Conservation (phyloP, 2,888 invertebrate genomes). For the Trichacis sp. region DNA sequence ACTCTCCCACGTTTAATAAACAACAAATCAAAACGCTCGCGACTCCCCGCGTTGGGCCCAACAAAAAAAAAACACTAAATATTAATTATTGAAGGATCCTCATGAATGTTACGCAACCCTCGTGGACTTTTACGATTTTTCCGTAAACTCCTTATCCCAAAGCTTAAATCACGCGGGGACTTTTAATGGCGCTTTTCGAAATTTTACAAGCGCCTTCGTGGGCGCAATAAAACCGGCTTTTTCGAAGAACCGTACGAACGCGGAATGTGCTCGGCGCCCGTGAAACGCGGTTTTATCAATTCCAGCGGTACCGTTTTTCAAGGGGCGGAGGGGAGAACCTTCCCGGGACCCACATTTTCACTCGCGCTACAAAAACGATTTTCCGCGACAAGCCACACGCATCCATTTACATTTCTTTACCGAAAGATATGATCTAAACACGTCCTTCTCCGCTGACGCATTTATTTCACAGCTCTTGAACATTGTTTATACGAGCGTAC, state of each 20-base stretch:
- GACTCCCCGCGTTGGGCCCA: too few species aligned
- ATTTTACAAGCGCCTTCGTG: slow-evolving; percentile 25
- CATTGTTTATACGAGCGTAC: neutral
- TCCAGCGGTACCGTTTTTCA: neutral
- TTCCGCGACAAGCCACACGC: neutral
- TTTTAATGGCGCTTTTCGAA: slow-evolving; percentile 18
- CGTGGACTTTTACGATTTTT: neutral
- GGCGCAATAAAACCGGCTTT: slow-evolving; percentile 26
- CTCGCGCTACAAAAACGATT: too few species aligned
- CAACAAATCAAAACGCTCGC: too few species aligned
- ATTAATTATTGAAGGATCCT: too few species aligned
- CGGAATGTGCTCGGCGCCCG: slow-evolving; percentile 25
- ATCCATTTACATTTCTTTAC: neutral
- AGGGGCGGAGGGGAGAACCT: too few species aligned
- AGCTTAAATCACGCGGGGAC: neutral
- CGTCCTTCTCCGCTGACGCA: neutral
- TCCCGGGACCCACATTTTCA: too few species aligned
- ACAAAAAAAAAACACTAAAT: too few species aligned
- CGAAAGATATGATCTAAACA: neutral
- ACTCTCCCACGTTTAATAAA: too few species aligned
- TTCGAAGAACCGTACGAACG: slow-evolving; percentile 33
- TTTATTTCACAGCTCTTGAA: neutral
- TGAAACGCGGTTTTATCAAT: neutral
- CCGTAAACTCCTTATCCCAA: neutral
- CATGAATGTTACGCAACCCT: neutral